Percentiles rank a stretch among this genome's conserved stretches.
Evolutionary conservation across 2,888 invertebrate genomes (phyloP).

Genomic region (Laspeyria flexula): DNA sequence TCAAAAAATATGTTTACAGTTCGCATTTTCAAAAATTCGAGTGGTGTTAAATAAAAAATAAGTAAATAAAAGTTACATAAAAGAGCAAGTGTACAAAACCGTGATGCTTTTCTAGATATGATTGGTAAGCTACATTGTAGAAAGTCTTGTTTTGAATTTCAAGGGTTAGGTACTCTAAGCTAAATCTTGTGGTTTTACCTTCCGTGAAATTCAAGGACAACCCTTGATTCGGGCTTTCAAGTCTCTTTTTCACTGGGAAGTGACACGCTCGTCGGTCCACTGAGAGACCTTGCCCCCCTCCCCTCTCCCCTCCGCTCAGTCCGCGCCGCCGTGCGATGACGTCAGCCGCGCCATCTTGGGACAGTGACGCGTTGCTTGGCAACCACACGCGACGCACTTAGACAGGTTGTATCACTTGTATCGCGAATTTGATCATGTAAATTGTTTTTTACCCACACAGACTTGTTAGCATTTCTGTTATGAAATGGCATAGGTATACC

Average conservation of each 20-base stretch:
- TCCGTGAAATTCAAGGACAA: constrained; percentile 74
- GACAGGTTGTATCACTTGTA: constrained; percentile 52
- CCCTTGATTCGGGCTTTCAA: constrained; percentile 63
- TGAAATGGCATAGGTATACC: constrained; percentile 1
- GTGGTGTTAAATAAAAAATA: too few species aligned
- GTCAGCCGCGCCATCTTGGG: constrained; percentile 84
- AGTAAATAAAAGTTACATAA: too few species aligned
- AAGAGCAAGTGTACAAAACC: too few species aligned
- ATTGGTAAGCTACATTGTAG: too few species aligned
- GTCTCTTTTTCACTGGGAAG: constrained; percentile 81
- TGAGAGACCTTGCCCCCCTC: constrained; percentile 71
- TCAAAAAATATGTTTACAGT: background rate
- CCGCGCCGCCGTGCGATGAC: constrained; percentile 67
- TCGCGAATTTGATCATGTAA: constrained; percentile 44
- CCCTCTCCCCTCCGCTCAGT: constrained; percentile 37
- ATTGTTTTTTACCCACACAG: constrained; percentile 31
- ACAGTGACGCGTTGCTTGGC: constrained; percentile 78
- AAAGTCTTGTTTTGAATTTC: too few species aligned
- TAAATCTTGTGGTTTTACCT: constrained; percentile 54
- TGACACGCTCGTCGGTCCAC: constrained; percentile 74
- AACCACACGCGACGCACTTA: constrained; percentile 71
- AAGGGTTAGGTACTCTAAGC: constrained; percentile 14
- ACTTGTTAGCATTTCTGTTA: constrained; percentile 32
- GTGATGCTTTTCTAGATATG: too few species aligned
- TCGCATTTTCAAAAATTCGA: too few species aligned